phyloP scores from a whole-genome alignment of 2,113 vertebrate genomes.

The Malaclemys terrapin region DNA sequence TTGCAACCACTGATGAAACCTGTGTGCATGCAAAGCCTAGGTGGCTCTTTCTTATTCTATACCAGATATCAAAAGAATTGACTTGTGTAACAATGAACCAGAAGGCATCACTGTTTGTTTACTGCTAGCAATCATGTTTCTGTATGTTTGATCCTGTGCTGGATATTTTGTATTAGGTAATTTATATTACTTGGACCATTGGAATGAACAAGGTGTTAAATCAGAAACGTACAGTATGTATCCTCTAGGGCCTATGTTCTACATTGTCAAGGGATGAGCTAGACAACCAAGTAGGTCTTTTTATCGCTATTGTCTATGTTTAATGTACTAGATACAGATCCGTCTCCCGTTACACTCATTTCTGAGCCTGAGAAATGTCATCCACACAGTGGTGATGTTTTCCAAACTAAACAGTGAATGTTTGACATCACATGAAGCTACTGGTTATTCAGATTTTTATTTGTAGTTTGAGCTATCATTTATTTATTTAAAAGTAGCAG shows the following conservation, averaged over 20 bases:
- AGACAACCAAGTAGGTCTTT: not conserved
- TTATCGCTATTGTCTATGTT: not conserved
- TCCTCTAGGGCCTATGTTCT: not conserved
- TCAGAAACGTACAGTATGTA: not conserved
- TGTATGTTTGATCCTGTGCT: not conserved
- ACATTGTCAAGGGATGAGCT: not conserved
- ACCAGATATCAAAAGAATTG: not conserved
- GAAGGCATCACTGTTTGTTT: not conserved
- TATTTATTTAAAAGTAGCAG: not conserved
- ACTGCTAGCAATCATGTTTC: not conserved
- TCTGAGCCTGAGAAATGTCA: not conserved
- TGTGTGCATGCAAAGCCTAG: not conserved
- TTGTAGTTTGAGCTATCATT: not conserved
- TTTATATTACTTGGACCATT: conserved; percentile 1
- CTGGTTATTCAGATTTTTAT: not conserved
- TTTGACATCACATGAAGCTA: not conserved
- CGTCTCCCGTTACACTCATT: not conserved
- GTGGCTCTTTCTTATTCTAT: not conserved
- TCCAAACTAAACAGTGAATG: conserved; percentile 4
- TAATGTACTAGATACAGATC: not conserved
- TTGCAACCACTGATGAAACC: not conserved
- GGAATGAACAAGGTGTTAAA: conserved; percentile 12
- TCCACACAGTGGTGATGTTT: not conserved
- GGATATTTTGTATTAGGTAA: not conserved
- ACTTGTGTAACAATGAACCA: not conserved